A percentile compares a stretch with the other conserved stretches of the same genome.
Conservation (phyloP, 2,797 vertebrate genomes). For the Luscinia luscinia region DNA sequence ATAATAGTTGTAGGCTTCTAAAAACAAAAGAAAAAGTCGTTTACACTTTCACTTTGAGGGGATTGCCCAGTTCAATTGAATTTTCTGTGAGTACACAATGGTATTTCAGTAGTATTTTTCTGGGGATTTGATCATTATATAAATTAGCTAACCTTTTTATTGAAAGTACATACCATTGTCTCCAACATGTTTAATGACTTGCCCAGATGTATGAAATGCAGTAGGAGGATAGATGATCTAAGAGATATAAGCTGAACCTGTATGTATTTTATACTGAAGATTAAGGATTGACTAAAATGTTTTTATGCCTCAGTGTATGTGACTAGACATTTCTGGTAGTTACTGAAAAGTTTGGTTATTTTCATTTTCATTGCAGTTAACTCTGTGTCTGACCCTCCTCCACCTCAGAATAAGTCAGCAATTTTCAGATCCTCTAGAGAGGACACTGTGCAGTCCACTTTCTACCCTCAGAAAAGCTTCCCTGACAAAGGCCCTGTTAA, state of each 20-base stretch:
- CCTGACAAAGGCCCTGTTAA: conserved; percentile 89
- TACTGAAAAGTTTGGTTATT: neutral
- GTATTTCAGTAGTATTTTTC: neutral
- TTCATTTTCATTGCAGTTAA: conserved; percentile 79
- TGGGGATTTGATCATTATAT: neutral
- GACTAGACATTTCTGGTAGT: neutral
- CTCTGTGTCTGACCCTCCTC: conserved; percentile 83
- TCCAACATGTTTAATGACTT: neutral
- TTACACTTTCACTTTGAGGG: neutral
- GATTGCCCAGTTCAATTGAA: neutral
- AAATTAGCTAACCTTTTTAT: neutral
- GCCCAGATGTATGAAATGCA: neutral
- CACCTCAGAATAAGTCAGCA: conserved; percentile 78
- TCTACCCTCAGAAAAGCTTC: conserved; percentile 90
- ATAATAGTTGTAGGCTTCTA: neutral
- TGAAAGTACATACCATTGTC: neutral
- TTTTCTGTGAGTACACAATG: neutral
- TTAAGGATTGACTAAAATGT: neutral
- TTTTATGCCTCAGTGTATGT: neutral
- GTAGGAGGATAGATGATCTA: neutral
- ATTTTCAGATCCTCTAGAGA: conserved; percentile 87
- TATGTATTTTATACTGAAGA: neutral
- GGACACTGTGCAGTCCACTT: conserved; percentile 84
- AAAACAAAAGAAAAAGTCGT: neutral
- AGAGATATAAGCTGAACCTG: neutral